Evolutionary conservation across 2,888 invertebrate genomes (phyloP).

Genomic region (Masnerella sp.): DNA sequence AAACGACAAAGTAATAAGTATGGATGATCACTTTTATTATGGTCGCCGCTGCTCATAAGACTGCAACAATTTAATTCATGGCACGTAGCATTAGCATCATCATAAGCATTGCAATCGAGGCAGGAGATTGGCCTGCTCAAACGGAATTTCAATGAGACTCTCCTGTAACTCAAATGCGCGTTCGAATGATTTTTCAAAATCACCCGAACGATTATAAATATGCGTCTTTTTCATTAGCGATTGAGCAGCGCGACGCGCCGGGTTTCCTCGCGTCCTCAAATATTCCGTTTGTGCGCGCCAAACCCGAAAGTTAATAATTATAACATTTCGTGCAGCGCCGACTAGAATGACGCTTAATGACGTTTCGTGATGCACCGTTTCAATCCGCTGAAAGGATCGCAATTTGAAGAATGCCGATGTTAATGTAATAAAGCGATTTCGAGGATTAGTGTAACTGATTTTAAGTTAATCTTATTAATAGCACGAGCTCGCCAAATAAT

Average conservation of each 20-base stretch:
- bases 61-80: constrained; percentile 60
- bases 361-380: constrained; percentile 18
- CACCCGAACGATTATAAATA: constrained; percentile 22
- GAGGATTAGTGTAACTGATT: constrained; percentile 22
- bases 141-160: constrained; percentile 59
- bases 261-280: not conserved
- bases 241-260: not conserved
- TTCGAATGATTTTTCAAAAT: constrained; percentile 48
- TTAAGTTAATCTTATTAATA: constrained; percentile 11
- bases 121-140: constrained; percentile 58
- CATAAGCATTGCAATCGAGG: constrained; percentile 61
- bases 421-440: constrained; percentile 14
- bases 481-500: constrained; percentile 2
- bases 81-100: constrained; percentile 62
- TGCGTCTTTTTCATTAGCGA: constrained; percentile 27
- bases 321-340: not conserved
- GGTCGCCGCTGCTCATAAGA: constrained; percentile 57
- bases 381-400: constrained; percentile 21
- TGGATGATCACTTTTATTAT: constrained; percentile 61
- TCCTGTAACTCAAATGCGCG: constrained; percentile 40
- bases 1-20: constrained; percentile 61
- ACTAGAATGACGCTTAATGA: constrained; percentile 21
- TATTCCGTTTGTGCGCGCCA: constrained; percentile 11
- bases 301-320: constrained; percentile 15
- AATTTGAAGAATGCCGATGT: constrained; percentile 8